Evolutionary conservation across 2,797 vertebrate genomes (phyloP), one percentile per base, ranked within the genome.

Genomic region (Aplochiton taeniatus): DNA sequence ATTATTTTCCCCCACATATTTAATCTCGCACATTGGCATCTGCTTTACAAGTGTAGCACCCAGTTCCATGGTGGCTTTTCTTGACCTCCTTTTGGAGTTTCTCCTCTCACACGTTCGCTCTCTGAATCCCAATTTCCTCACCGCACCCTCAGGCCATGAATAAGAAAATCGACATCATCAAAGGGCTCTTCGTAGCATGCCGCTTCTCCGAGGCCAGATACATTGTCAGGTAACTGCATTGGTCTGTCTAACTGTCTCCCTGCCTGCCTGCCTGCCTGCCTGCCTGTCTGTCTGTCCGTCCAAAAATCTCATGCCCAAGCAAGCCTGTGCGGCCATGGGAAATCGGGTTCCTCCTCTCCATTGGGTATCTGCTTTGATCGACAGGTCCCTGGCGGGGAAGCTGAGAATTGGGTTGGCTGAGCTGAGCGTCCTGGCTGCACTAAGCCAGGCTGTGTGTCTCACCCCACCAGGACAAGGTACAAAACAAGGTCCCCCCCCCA

Each of bases 91-190:
- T 87, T 65, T 84, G 71, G 75, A 73, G 82, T 81, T 76, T 69
- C 58, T 80, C 77, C 80, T 58, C 57, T 57, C 77, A 75, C 16
- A 18, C 18, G 56, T 43, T 49, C 77, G 61, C 77, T 69, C 65
- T 73, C 75, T 81, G 82, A 83, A 88, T 80, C 77, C 84, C 73
- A 89, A 84, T 87, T 63, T 13, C 7, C 18, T 11, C 5, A 63
- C 17, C 4, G 56, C 75, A 11, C 83, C 86, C 86, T 86, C 84
- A 98, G 96, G 93, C 93, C 73, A 95, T 92, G 88, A 91, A 92
- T 90, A 97, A 95, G 91, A 97, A 97, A 91, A 95, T 96, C 46
- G 95, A 95, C 69, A 92, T 96, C 84, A 95, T 98, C 86, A 97
- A 96, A 89, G 90, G 93, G 60, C 90, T 98, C 75, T 96, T 97